phyloP scores from a whole-genome alignment of 2,113 vertebrate species.

The Gracilinanus agilis region DNA sequence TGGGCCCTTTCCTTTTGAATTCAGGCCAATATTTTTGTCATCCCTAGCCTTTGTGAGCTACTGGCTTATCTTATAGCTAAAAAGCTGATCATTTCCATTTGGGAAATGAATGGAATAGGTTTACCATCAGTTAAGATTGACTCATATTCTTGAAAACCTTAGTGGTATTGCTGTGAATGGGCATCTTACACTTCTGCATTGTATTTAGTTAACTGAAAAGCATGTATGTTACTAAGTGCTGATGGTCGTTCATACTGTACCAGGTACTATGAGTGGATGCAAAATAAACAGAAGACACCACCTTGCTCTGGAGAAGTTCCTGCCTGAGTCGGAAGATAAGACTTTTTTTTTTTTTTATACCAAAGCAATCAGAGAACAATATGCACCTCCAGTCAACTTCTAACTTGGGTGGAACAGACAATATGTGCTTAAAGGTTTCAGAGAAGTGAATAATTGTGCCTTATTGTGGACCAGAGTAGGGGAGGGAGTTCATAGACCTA shows the following conservation, averaged over 20 bases:
- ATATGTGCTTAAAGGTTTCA: background rate
- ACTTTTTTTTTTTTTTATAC: no score
- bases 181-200: background rate
- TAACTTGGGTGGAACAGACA: background rate
- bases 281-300: background rate
- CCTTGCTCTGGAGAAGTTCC: background rate
- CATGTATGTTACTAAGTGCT: background rate
- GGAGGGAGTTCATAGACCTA: background rate
- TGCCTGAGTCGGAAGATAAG: background rate
- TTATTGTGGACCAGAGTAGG: background rate
- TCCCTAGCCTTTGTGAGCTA: background rate
- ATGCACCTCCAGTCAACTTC: background rate
- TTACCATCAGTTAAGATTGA: background rate
- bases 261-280: background rate
- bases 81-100: background rate
- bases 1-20: background rate
- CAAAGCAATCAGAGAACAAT: background rate
- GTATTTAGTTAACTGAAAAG: background rate
- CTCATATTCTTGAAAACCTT: background rate
- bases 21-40: background rate
- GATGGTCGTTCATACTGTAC: background rate
- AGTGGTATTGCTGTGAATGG: background rate
- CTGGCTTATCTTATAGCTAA: background rate
- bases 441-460: background rate
- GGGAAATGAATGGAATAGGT: background rate